Evolutionary conservation across 2,888 invertebrate species (phyloP).

Genomic region (Steinernema scapterisci): DNA sequence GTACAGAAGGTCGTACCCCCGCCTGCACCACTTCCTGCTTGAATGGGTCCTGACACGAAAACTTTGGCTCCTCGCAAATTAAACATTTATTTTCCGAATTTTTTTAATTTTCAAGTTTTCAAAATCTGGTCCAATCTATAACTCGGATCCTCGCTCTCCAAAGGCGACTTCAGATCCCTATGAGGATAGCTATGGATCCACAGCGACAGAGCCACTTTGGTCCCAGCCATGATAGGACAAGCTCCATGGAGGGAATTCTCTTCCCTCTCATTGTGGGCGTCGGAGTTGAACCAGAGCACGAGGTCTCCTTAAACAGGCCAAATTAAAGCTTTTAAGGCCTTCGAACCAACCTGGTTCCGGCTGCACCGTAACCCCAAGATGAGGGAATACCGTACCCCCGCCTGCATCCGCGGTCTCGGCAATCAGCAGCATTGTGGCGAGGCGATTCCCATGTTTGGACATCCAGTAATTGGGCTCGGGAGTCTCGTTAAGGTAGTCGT

Average conservation of each 20-base stretch:
- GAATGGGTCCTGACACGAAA: too few relatives aligned
- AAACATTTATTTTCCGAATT: too few relatives aligned
- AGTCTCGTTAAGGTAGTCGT: constrained; percentile 47
- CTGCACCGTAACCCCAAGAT: constrained; percentile 45
- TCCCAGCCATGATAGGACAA: constrained; percentile 50
- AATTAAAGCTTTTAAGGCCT: constrained; percentile 2
- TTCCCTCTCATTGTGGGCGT: constrained; percentile 43
- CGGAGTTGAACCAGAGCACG: constrained; percentile 55
- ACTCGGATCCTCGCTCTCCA: background rate
- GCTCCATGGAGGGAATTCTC: constrained; percentile 46
- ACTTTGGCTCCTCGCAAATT: too few relatives aligned
- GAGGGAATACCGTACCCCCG: constrained; percentile 58
- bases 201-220: constrained; percentile 54
- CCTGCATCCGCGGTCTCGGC: constrained; percentile 51
- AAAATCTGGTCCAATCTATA: background rate
- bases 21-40: too few relatives aligned
- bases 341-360: constrained; percentile 51
- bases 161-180: background rate
- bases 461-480: constrained; percentile 36
- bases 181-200: constrained; percentile 45
- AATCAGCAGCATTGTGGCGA: constrained; percentile 56
- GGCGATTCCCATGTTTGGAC: constrained; percentile 49
- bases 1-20: too few relatives aligned
- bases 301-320: constrained; percentile 40
- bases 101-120: background rate